phyloP scores from a whole-genome alignment of 1,140 invertebrate genomes.

The Tetragnatha versicolor region DNA sequence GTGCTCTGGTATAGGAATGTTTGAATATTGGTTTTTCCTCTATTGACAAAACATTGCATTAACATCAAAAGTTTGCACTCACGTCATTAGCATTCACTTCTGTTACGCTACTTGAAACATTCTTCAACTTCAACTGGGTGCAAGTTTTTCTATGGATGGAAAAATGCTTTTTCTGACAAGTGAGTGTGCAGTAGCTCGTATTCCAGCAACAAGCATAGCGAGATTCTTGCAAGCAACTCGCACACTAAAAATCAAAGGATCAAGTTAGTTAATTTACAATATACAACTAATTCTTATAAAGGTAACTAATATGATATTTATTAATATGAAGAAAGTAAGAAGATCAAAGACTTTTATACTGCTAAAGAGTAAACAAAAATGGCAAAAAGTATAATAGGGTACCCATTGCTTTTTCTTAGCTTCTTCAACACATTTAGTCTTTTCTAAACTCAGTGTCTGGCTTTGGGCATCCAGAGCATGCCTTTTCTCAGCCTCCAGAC shows the following conservation, averaged over 20 bases:
- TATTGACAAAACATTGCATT: too few species aligned
- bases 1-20: too few species aligned
- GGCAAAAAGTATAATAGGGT: neutral
- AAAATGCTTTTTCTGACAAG: slow-evolving; percentile 65
- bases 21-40: too few species aligned
- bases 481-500: slow-evolving; percentile 62
- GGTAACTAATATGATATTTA: too few species aligned
- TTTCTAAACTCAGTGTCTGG: slow-evolving; percentile 59
- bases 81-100: too few species aligned
- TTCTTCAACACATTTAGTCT: slow-evolving; percentile 61
- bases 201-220: slow-evolving; percentile 65
- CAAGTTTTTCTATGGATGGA: slow-evolving; percentile 63
- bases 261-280: neutral
- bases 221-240: slow-evolving; percentile 65
- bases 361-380: neutral
- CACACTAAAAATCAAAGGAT: slow-evolving; percentile 59
- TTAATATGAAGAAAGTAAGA: too few species aligned
- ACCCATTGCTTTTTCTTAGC: slow-evolving; percentile 66
- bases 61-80: too few species aligned
- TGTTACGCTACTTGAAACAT: too few species aligned
- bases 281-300: neutral
- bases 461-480: slow-evolving; percentile 58
- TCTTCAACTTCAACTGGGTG: slow-evolving; percentile 60
- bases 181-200: slow-evolving; percentile 65
- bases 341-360: neutral